Conservation (phyloP, 2,113 vertebrate genomes). For the Nesogale talazaci region DNA sequence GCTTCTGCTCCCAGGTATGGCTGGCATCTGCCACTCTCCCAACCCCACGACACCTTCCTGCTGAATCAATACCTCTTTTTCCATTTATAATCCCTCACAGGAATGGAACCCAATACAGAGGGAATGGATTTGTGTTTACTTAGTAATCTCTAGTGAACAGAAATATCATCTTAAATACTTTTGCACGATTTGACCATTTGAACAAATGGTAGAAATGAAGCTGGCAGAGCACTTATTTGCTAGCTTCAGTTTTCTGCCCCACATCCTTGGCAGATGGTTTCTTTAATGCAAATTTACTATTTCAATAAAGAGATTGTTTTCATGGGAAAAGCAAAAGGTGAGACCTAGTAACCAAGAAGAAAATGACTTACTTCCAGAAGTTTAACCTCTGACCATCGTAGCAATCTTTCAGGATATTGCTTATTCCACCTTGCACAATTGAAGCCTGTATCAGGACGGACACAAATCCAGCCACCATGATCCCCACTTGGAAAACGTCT, state of each 20-base stretch:
- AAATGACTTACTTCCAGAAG: constrained; percentile 90
- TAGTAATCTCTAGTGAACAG: background rate
- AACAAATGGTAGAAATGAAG: too few relatives aligned
- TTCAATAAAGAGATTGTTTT: constrained; percentile 24
- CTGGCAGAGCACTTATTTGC: background rate
- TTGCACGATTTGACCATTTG: background rate
- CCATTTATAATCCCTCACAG: too few relatives aligned
- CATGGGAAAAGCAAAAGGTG: background rate
- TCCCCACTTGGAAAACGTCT: constrained; percentile 91
- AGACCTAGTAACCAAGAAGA: background rate
- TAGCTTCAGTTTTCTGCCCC: background rate
- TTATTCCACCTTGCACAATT: constrained; percentile 86
- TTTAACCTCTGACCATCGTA: constrained; percentile 89
- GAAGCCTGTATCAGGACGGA: constrained; percentile 87
- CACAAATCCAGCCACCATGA: constrained; percentile 91
- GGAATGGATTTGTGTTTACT: too few relatives aligned
- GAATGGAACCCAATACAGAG: too few relatives aligned
- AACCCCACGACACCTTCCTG: too few relatives aligned
- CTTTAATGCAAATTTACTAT: constrained; percentile 10
- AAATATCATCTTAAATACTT: background rate
- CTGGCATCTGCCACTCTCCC: too few relatives aligned
- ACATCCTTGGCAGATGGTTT: background rate
- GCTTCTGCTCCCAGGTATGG: too few relatives aligned
- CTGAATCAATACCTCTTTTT: too few relatives aligned
- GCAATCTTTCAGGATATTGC: constrained; percentile 85